These are phyloP conservation scores for Astyanax mexicanus DNA, from an alignment of 2,797 vertebrate species.

Conservation along the genomic window DNA sequence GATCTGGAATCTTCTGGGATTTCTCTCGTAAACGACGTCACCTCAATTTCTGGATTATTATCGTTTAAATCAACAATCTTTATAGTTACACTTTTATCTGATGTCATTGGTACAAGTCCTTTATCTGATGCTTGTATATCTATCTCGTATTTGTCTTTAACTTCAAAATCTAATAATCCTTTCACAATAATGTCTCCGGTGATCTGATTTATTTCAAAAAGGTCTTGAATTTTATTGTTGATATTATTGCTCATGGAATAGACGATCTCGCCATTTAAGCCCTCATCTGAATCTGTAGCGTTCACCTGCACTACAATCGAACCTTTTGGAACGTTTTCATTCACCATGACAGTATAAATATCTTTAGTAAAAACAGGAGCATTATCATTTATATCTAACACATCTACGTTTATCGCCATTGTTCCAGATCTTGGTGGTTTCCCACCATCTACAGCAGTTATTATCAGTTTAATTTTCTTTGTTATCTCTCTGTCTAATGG, in stretches of 20 bases:
- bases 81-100: slow-evolving; percentile 59
- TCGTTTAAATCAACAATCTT: slow-evolving; percentile 65
- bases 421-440: slow-evolving; percentile 74
- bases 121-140: slow-evolving; percentile 66
- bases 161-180: slow-evolving; percentile 64
- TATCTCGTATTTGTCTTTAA: slow-evolving; percentile 62
- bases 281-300: slow-evolving; percentile 64
- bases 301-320: slow-evolving; percentile 61
- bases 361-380: slow-evolving; percentile 75
- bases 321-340: slow-evolving; percentile 69
- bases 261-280: slow-evolving; percentile 59
- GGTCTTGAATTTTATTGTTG: slow-evolving; percentile 33
- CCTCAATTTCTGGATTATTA: slow-evolving; percentile 70
- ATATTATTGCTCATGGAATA: slow-evolving; percentile 62
- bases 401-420: slow-evolving; percentile 59
- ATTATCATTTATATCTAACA: slow-evolving; percentile 81
- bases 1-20: slow-evolving; percentile 73
- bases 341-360: slow-evolving; percentile 47
- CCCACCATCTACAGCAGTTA: slow-evolving; percentile 76
- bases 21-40: slow-evolving; percentile 75
- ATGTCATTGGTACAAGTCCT: slow-evolving; percentile 44
- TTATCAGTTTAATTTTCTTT: slow-evolving; percentile 60
- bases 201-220: slow-evolving; percentile 55
- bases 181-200: slow-evolving; percentile 70
- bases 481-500: slow-evolving; percentile 75